Base-by-base conservation (phyloP, 37 sponge, comb jelly and placozoan species). In the Cliona cf. orientalis region DNA sequence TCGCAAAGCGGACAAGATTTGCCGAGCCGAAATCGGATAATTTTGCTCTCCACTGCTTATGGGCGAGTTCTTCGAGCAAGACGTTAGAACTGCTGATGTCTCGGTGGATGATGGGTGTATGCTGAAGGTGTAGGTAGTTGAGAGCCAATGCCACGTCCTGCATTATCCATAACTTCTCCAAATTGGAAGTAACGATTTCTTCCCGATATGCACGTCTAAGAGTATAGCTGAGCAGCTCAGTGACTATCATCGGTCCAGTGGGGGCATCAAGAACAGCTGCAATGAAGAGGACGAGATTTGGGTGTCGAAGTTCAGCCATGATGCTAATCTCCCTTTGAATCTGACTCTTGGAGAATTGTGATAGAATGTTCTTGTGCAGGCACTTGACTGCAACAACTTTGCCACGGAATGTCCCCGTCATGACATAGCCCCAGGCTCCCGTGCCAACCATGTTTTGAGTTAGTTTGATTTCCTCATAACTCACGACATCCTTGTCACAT, bases 51-150 rank as follows among this genome's bases (percentile, higher is more conserved):
- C 93, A 88, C 5, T 29, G 69, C 1, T 61, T 44, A 2, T 58
- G n/a, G 14, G 71, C 34, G 2, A 38, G 59, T 37, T 76, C 32
- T 32, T 81, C 61, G 28, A 93, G 66, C 1, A 93, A 66, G 11
- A 88, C 80, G 70, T 85, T 88, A 36, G 76, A 45, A 53, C 86
- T 88, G 76, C 89, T 93, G 70, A 92, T 72, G 39, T 87, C 88
- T n/a, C 88, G 66, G 71, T 92, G 93, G 43, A 87, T 83, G 64
- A 92, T 92, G 57, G 93, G 93, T n/a, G 79, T 75, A 25, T 63
- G 73, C 40, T 69, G 88, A 17, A 67, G 56, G 57, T 92, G 93
- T 37, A 92, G 75, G 72, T 87, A 92, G 67, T 80, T 76, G 28
- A 92, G 73, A 62, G 85, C 93, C 19, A 71, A 58, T 29, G 88